Percentiles rank a stretch among this genome's conserved stretches.
phyloP scores from a whole-genome alignment of 2,113 vertebrate genomes.

The Heterotilapia buettikoferi region DNA sequence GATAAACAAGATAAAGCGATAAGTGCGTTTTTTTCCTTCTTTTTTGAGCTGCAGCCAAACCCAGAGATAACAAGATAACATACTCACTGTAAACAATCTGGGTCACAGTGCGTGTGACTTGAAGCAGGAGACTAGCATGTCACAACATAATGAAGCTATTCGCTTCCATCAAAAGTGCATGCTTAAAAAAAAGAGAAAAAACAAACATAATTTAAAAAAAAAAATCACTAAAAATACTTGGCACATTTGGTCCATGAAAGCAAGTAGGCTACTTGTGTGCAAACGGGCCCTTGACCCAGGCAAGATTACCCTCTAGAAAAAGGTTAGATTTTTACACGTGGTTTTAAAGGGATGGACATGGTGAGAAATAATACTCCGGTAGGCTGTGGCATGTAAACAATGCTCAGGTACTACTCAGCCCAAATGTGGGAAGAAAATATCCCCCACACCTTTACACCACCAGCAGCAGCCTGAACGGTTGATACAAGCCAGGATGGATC shows the following conservation, averaged over 20 bases:
- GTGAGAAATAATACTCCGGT: not conserved
- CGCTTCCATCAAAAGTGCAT: not conserved
- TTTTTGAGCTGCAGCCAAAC: not conserved
- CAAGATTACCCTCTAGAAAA: not conserved
- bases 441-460: not conserved
- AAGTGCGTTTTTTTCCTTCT: not conserved
- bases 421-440: not conserved
- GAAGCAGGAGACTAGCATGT: not conserved
- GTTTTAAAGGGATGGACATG: not conserved
- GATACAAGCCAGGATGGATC: not conserved
- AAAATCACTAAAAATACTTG: not conserved
- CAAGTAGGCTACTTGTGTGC: not conserved
- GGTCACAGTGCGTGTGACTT: not conserved
- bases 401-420: not conserved
- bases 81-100: not conserved
- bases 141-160: not conserved
- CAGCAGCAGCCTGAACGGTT: not conserved
- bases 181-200: not conserved
- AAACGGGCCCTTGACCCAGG: not conserved
- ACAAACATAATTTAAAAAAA: not conserved
- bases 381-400: not conserved
- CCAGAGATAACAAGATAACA: not conserved
- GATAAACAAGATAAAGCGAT: not conserved
- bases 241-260: not conserved
- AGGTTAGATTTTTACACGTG: not conserved